Base-by-base conservation (phyloP, 2,113 vertebrate species). In the Leiothrix lutea region DNA sequence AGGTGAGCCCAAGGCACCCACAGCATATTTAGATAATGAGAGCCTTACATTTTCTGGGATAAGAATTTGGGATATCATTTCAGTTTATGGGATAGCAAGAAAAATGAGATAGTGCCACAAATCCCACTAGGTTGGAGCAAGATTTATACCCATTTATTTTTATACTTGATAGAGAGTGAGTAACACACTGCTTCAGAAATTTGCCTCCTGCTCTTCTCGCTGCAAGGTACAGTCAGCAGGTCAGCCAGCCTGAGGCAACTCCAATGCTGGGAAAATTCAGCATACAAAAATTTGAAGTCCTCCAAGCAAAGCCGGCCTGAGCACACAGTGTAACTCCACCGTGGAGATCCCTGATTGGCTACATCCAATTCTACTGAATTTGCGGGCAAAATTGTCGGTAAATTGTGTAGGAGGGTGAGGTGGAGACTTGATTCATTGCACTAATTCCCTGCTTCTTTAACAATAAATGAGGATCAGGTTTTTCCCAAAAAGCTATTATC, bases 211-310 rank as follows among this genome's bases (percentile, higher is more conserved):
- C 29, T 77, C 83, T 75, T 62, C 53, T 62, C 0, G 0, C 60
- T 51, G 50, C 0, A 0, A 75, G 36, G 64, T 44, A 38, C 57
- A 29, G 28, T 3, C 31, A 50, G 65, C 56, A 84, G 65, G 54
- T 82, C 65, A 85, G 22, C 6, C 2, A 6, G 45, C 53, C 44
- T 31, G 38, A 91, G 44, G 40, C 6, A 78, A 50, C 8, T 3
- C 1, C 16, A 23, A 3, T 5, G 5, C 38, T 73, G 54, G 64
- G 58, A 91, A 86, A 95, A 88, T 14, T 91, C 40, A 35, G 42
- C 0, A 0, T 19, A 45, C 5, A 13, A n/a, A 36, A 40, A 42
- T 35, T 35, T 58, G 28, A 60, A 62, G 51, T 26, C 54, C 38
- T 74, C 28, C 73, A 81, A 42, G 45, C 36, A 62, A 61, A 81